Conservation (phyloP, 1,140 invertebrate species). For the Prorops nasuta region DNA sequence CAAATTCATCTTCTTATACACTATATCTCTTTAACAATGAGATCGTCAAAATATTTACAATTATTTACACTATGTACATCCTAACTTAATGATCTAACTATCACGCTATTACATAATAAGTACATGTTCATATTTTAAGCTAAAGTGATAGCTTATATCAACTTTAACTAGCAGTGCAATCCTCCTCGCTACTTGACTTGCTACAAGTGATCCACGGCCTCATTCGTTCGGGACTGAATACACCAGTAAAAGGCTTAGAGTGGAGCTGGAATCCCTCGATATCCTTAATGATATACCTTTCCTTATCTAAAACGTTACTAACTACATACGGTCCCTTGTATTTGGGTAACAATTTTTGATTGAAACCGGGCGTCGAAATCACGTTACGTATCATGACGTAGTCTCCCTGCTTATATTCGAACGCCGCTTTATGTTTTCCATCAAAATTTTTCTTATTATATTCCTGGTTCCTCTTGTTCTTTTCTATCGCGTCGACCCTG, state of each 20-base stretch:
- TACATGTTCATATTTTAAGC: no score
- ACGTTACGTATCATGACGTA: not conserved
- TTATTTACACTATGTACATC: no score
- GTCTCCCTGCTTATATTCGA: not conserved
- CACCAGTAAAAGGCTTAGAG: not conserved
- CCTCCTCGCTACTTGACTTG: no score
- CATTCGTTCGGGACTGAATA: not conserved
- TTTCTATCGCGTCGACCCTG: not conserved
- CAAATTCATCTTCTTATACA: no score
- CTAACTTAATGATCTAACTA: no score
- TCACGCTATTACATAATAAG: no score
- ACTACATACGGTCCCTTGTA: slow-evolving; percentile 22
- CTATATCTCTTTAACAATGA: no score
- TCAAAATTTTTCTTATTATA: not conserved
- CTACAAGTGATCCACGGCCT: not conserved
- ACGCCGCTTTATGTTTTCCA: not conserved
- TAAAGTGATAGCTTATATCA: no score
- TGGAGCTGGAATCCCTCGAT: not conserved
- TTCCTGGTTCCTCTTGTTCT: not conserved
- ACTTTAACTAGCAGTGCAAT: no score
- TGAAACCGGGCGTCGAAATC: not conserved
- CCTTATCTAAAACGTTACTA: slow-evolving; percentile 16
- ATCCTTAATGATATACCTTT: slow-evolving; percentile 14
- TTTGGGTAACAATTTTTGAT: slow-evolving; percentile 19
- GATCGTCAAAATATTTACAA: no score